Conservation (phyloP, 2,113 vertebrate species). For the Halichoeres trimaculatus region DNA sequence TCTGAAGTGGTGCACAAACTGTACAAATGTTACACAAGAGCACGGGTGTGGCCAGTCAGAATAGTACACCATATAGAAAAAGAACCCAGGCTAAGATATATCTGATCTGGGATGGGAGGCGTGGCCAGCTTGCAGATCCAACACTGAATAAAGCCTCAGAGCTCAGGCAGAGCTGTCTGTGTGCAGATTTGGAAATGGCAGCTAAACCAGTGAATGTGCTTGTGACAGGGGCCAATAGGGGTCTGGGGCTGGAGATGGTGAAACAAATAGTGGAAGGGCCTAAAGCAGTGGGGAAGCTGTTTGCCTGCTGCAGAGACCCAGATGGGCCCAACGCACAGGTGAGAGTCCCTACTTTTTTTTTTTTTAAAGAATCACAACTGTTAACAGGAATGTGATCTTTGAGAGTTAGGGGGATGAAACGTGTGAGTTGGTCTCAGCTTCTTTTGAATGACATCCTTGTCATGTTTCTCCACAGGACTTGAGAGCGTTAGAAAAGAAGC, state of each 20-base stretch:
- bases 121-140: background rate
- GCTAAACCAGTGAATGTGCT: conserved; percentile 44
- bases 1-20: background rate
- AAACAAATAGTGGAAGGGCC: conserved; percentile 43
- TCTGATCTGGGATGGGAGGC: background rate
- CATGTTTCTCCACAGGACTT: conserved; percentile 48
- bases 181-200: conserved; percentile 39
- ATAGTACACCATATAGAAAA: background rate
- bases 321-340: conserved; percentile 61
- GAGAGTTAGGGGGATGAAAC: too few species aligned
- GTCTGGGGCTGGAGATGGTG: conserved; percentile 69
- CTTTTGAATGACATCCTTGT: background rate
- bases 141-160: background rate
- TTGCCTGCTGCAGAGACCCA: conserved; percentile 65
- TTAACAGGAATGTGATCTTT: too few species aligned
- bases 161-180: background rate
- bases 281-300: conserved; percentile 26
- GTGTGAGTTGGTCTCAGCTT: conserved; percentile 1
- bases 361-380: too few species aligned
- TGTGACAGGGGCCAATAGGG: conserved; percentile 71
- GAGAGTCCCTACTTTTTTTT: conserved; percentile 3
- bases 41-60: conserved; percentile 6
- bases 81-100: too few species aligned
- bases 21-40: background rate
- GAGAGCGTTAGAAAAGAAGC: conserved; percentile 54